Base-by-base conservation (phyloP, 2,113 vertebrate species). In the Misgurnus mizolepis region DNA sequence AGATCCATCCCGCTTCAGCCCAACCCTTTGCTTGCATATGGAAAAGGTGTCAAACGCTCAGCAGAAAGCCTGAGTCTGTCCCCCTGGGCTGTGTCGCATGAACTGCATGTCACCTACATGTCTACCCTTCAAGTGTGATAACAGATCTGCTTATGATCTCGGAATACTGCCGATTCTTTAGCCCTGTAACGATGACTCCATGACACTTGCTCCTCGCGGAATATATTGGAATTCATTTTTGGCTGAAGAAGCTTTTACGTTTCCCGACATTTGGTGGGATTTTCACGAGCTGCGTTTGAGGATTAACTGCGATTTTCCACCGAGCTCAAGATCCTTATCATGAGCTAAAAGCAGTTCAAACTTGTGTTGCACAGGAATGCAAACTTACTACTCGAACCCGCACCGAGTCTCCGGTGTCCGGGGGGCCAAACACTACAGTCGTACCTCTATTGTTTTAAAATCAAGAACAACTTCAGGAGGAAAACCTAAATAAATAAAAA, bases 1-100 rank as follows among this genome's bases (percentile, higher is more conserved):
- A 90, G 92, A 91, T 90, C 91, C 91, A 92, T 92, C 91, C 90
- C 88, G 90, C 87, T 90, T 89, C 90, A 92, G 90, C 90, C 85
- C 83, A 86, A 87, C 88, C 84, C 89, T 87, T 87, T 87, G 88
- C 82, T 89, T 89, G 89, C 91, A 92, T 89, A 91, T 89, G 89
- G 86, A 91, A 89, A 91, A 91, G 90, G 89, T 90, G 89, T 91
- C 92, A 91, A 90, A 87, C 86, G 85, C 84, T 85, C 86, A 82
- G 79, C 82, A 87, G 85, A 84, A 91, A 91, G 91, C 90, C 89
- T 90, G 55, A n/a, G 90, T 87, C 90, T 91, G 91, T 91, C 90
- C 88, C 89, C 89, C 89, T 89, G 90, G 86, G 90, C 83, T 72
- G 88, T 89, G 89, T 91, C 89, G 90, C 76, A 86, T 81, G 47